Percentiles rank a stretch among this genome's conserved stretches.
Conservation (phyloP, 2,797 vertebrate species). For the Hirundo rustica region DNA sequence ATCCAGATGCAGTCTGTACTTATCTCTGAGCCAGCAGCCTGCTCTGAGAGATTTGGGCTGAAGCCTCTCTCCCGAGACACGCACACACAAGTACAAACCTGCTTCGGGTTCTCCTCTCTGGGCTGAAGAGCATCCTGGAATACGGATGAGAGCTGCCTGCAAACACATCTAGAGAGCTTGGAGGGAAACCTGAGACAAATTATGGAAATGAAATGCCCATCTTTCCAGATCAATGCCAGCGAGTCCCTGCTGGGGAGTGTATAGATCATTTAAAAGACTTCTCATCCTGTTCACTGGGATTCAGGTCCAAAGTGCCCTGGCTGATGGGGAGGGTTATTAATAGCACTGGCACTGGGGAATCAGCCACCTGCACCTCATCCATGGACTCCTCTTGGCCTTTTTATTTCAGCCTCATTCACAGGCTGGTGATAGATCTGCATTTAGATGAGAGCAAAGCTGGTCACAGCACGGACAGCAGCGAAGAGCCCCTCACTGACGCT, state of each 20-base stretch:
- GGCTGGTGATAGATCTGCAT: not conserved
- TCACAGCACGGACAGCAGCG: not conserved
- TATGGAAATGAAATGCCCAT: conserved; percentile 49
- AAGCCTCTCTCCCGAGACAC: not conserved
- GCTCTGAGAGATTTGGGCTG: not conserved
- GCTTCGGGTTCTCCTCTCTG: not conserved
- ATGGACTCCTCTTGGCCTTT: not conserved
- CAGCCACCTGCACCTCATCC: not conserved
- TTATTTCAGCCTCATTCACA: not conserved
- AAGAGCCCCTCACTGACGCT: not conserved
- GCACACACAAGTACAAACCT: not conserved
- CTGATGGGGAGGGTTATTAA: not conserved
- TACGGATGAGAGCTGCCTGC: not conserved
- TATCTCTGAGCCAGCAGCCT: not conserved
- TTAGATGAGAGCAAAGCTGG: not conserved
- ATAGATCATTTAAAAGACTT: conserved; percentile 37
- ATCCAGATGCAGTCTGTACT: not conserved
- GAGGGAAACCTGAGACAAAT: not conserved
- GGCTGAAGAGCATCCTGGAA: not conserved
- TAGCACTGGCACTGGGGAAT: not conserved
- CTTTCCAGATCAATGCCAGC: conserved; percentile 39
- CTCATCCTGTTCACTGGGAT: not conserved
- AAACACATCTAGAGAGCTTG: not conserved
- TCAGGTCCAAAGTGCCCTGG: not conserved
- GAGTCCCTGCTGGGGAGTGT: not conserved